Evolutionary conservation across 2,797 vertebrate species (phyloP), one percentile per base, ranked within the genome.

Genomic region (Cryptoblepharus egeriae): DNA sequence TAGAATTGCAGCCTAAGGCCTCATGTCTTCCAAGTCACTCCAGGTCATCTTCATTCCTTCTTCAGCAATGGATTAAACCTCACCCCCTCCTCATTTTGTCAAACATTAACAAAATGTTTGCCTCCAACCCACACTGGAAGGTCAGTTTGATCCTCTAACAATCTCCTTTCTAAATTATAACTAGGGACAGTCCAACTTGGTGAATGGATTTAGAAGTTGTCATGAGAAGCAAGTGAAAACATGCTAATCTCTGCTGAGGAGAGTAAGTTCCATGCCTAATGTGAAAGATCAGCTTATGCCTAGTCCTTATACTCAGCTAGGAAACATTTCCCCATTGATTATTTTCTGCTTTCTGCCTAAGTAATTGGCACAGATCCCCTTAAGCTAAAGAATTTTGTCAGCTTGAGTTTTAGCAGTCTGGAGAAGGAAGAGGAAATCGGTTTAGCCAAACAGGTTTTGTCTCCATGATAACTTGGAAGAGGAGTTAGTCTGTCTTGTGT

Each of bases 301-400:
- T 78, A 61, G 57, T 63, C 45, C 35, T 86, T 86, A 73, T 75
- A 71, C 64, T 42, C 71, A 79, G 70, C 64, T 68, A 67, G 75
- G 30, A 78, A 81, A 79, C 63, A 28, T 57, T 69, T 61, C 45
- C 42, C 64, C 45, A 69, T 55, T 86, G 76, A 86, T 82, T 28
- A 68, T 75, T 80, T 69, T 75, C n/a, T 37, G 24, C 84, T 81
- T 30, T 37, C 37, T 67, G 69, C 39, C 75, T 77, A 78, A 64
- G 74, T 82, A 88, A 90, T 84, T 78, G 88, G 89, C 91, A 92
- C 86, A 86, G 85, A 86, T 81, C 86, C 58, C 87, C 86, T 68
- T 90, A 77, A 87, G 78, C 78, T 75, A 16, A 4, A 0, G 0
- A 45, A 61, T 76, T 30, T 67, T 61, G 15, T 42, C 2, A 0